Percentiles rank a stretch among this genome's conserved stretches.
These are phyloP conservation scores for Antrozous pallidus DNA, from an alignment of 2,797 vertebrate species.

Conservation along the genomic window DNA sequence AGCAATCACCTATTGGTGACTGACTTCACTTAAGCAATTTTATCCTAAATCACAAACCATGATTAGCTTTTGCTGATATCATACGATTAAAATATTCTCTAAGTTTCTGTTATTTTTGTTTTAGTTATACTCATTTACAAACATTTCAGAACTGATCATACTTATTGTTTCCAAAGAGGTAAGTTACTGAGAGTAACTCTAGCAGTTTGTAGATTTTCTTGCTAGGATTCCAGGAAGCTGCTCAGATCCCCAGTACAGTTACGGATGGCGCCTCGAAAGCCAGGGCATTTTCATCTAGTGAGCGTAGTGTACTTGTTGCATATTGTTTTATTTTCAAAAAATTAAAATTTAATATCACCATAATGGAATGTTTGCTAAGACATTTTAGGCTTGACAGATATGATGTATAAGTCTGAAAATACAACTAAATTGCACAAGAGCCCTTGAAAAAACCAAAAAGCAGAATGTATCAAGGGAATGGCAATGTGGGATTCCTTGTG, in stretches of 20 bases:
- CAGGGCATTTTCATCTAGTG: conserved; percentile 50
- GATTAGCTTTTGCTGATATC: background rate
- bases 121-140: background rate
- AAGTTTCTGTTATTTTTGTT: background rate
- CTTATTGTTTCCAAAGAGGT: background rate
- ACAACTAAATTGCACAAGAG: conserved; percentile 53
- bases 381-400: conserved; percentile 52
- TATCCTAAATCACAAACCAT: background rate
- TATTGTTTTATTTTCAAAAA: conserved; percentile 53
- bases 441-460: conserved; percentile 29
- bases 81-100: background rate
- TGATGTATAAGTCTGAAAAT: conserved; percentile 72
- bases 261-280: conserved; percentile 10
- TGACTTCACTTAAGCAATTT: background rate
- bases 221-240: background rate
- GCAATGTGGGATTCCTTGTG: background rate
- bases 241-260: conserved; percentile 18
- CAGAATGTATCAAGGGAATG: background rate
- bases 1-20: background rate
- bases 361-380: conserved; percentile 63
- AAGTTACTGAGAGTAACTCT: background rate
- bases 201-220: background rate
- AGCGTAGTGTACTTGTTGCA: conserved; percentile 12
- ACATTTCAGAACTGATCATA: background rate
- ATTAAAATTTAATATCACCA: conserved; percentile 67